phyloP scores from a whole-genome alignment of 2,113 vertebrate genomes.

The rabbit (Oryctolagus cuniculus) region mOryCun1.1 NC_091433.1:153259501-153260000 shows the following conservation, averaged over 20 bases:
- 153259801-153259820: slow-evolving; percentile 82
- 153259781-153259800: slow-evolving; percentile 83
- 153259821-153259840: slow-evolving; percentile 85
- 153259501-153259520: neutral
- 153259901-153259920: slow-evolving; percentile 8
- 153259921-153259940: neutral
- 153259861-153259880: slow-evolving; percentile 79
- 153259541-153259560: neutral
- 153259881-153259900: slow-evolving; percentile 61
- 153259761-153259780: slow-evolving; percentile 84
- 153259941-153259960: slow-evolving; percentile 30
- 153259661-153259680: neutral
- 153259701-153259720: slow-evolving; percentile 84
- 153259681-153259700: slow-evolving; percentile 60
- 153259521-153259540: slow-evolving; percentile 8
- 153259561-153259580: neutral
- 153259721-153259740: slow-evolving; percentile 83
- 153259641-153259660: slow-evolving; percentile 47
- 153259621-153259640: neutral
- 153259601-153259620: neutral
- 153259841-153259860: slow-evolving; percentile 71
- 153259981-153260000: neutral
- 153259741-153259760: slow-evolving; percentile 82
- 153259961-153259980: neutral
- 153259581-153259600: neutral